Evolutionary conservation across 2,113 vertebrate genomes (phyloP).

Genomic region (Verasper variegatus): DNA sequence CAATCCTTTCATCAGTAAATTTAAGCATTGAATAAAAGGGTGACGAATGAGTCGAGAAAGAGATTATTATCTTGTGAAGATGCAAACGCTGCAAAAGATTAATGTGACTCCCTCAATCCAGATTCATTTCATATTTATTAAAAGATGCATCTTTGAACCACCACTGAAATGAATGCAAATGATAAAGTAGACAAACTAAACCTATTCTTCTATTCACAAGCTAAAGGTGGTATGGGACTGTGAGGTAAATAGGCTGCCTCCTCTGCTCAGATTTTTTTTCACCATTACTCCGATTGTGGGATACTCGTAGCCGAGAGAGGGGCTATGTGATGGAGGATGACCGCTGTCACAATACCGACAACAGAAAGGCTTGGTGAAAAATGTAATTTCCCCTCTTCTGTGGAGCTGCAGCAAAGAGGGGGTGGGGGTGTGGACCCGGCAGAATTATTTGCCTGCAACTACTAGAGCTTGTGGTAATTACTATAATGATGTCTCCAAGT

Average conservation of each 20-base stretch:
- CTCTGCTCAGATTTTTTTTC: conserved; percentile 42
- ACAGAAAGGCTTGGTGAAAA: conserved; percentile 75
- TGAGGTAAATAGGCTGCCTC: conserved; percentile 52
- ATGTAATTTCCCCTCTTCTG: conserved; percentile 72
- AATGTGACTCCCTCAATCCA: conserved; percentile 22
- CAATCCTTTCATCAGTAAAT: conserved; percentile 10
- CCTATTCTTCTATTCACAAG: conserved; percentile 58
- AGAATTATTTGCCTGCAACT: conserved; percentile 80
- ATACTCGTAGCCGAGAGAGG: conserved; percentile 73
- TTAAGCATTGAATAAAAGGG: conserved; percentile 43
- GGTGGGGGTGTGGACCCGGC: conserved; percentile 39
- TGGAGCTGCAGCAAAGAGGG: conserved; percentile 61
- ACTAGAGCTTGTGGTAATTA: conserved; percentile 81
- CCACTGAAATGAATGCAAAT: conserved; percentile 48
- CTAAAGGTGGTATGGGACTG: conserved; percentile 54
- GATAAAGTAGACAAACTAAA: conserved; percentile 47
- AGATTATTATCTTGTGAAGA: conserved; percentile 13
- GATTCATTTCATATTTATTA: conserved; percentile 28
- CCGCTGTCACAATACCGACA: conserved; percentile 77
- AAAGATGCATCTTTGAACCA: conserved; percentile 26
- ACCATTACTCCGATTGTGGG: conserved; percentile 78
- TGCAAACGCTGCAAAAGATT: conserved; percentile 14
- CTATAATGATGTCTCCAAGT: conserved; percentile 81
- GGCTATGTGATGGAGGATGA: conserved; percentile 73
- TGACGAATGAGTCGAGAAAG: conserved; percentile 11